Percentiles rank a stretch among this genome's conserved stretches.
These are phyloP conservation scores for Pogonophryne albipinna DNA, from an alignment of 2,797 vertebrate genomes.

Conservation along the genomic window DNA sequence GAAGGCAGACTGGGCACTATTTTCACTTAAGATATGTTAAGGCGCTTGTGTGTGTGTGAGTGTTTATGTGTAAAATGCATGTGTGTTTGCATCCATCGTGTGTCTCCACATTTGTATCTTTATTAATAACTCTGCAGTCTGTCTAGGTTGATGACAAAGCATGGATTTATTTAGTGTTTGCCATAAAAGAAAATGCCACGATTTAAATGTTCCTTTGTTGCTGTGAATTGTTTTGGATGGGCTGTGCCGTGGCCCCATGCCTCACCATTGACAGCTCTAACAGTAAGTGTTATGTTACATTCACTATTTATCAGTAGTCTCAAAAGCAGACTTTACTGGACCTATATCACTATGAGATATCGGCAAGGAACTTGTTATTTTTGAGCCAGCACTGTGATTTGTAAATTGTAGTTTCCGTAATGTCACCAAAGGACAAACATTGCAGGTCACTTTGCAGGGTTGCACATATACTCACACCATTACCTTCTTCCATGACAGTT, in stretches of 20 bases:
- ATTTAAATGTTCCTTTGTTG: constrained; percentile 71
- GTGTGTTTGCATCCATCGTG: constrained; percentile 1
- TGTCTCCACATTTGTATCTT: constrained; percentile 29
- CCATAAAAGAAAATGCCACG: constrained; percentile 49
- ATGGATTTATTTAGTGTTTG: constrained; percentile 18
- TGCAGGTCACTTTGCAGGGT: constrained; percentile 28
- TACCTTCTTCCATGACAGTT: constrained; percentile 66
- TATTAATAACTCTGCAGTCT: constrained; percentile 47
- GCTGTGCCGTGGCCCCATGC: constrained; percentile 37
- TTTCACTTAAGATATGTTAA: constrained; percentile 52
- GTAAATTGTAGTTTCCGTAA: constrained; percentile 31
- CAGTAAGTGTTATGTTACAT: constrained; percentile 51
- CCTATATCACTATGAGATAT: constrained; percentile 43
- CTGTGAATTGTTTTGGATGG: constrained; percentile 73
- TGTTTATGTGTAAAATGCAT: neutral
- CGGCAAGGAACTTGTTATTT: constrained; percentile 14
- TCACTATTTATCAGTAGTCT: constrained; percentile 59
- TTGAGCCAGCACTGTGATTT: constrained; percentile 1
- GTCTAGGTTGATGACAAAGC: constrained; percentile 47
- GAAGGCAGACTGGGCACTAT: constrained; percentile 36
- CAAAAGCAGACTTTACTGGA: constrained; percentile 49
- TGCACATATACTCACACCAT: neutral
- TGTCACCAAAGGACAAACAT: constrained; percentile 28
- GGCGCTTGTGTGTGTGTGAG: neutral
- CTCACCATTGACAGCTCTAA: constrained; percentile 63